Base-by-base conservation (phyloP, 2,888 invertebrate species). In the Electrophaes corylata region DNA sequence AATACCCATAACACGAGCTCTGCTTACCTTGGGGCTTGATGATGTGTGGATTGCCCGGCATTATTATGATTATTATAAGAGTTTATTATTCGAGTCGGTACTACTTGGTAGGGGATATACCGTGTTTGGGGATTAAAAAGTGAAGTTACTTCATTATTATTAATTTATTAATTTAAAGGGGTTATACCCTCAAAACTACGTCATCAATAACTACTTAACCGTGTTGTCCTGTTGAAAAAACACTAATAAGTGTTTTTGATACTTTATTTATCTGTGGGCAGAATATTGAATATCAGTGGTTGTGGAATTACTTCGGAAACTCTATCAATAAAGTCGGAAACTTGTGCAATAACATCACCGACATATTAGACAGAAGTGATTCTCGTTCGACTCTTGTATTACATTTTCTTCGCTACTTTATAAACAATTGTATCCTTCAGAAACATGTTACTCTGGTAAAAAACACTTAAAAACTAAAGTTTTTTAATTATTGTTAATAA, bases 281-380 rank as follows among this genome's bases (percentile, higher is more conserved):
- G 67, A 77, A 79, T 77, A 82, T 78, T 74, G 76, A 76, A 74
- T 75, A 74, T 66, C 71, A 68, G 72, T 80, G 76, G 78, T 77
- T 72, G 74, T 72, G 79, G 71, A 82, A 87, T 86, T 83, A 88
- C 84, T 90, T 91, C 64, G 78, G 73, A 73, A 89, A 90, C 90
- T 88, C 84, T 84, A 86, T 89, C 86, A 89, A 89, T 88, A 91
- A 87, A 78, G 83, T 78, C 79, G 73, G 67, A 62, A 91, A 90
- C 87, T 90, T 90, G 77, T 68, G 86, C 83, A 89, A 90, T 90
- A 90, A 86, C 82, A 79, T 78, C 74, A 76, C 75, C 78, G 71
- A 82, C 74, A 75, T 78, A 81, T 82, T 83, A 79, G 74, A 76
- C 64, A 78, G 72, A 77, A 58, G 46, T 78, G 79, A 81, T 79